Evolutionary conservation across 2,113 vertebrate species (phyloP).

Genomic region (Miniopterus natalensis): DNA sequence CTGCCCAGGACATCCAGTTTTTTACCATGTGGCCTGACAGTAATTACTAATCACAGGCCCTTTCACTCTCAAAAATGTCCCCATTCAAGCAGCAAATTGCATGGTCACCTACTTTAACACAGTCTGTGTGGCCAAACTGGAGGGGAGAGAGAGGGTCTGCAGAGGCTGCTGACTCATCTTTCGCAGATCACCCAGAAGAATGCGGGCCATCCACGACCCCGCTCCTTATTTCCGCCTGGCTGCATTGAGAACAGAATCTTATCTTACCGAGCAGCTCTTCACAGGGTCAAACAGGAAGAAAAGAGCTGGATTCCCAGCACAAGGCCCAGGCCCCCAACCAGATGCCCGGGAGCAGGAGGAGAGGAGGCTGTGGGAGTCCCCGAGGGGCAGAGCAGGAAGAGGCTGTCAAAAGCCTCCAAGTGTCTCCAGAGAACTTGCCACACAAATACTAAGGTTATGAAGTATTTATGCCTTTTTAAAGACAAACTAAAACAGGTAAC

Average conservation of each 20-base stretch:
- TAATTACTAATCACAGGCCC: not conserved
- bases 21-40: not conserved
- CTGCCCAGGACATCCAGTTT: not conserved
- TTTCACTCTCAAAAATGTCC: not conserved
- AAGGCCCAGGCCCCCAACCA: not conserved
- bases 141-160: not conserved
- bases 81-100: not conserved
- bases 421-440: not conserved
- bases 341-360: not conserved
- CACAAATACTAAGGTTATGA: accelerated
- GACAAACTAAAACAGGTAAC: no score
- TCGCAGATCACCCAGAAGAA: not conserved
- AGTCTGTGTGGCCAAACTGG: no score
- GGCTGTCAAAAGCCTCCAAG: not conserved
- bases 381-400: accelerated
- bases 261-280: not conserved
- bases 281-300: accelerated
- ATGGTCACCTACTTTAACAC: not conserved
- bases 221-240: not conserved
- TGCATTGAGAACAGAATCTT: not conserved
- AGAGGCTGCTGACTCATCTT: not conserved
- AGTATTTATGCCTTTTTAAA: not conserved
- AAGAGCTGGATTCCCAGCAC: accelerated
- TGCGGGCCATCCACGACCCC: accelerated
- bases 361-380: not conserved